Conservation (phyloP, 2,797 vertebrate species). For the Falco rusticolus region DNA sequence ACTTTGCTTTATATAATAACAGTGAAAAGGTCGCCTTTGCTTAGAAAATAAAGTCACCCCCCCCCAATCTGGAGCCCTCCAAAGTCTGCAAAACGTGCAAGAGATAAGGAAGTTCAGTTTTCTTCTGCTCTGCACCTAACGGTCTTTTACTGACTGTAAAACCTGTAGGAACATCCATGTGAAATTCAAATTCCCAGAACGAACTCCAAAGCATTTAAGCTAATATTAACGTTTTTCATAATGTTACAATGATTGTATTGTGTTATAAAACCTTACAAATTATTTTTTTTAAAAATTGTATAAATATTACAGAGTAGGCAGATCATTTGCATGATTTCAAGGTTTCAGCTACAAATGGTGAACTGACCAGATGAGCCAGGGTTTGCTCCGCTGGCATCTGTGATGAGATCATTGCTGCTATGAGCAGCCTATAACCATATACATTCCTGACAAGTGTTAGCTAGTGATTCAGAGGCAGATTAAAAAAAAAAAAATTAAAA, state of each 20-base stretch:
- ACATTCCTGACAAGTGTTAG: not conserved
- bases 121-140: constrained; percentile 11
- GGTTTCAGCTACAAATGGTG: constrained; percentile 7
- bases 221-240: constrained; percentile 61
- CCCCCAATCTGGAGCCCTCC: no score
- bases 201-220: constrained; percentile 64
- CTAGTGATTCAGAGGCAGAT: constrained; percentile 17
- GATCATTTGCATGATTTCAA: constrained; percentile 32
- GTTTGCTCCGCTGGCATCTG: not conserved
- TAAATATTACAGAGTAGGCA: constrained; percentile 27
- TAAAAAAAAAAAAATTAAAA: not conserved
- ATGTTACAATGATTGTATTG: not conserved
- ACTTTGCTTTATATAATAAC: not conserved
- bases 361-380: not conserved
- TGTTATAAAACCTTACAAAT: constrained; percentile 55
- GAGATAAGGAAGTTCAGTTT: constrained; percentile 34
- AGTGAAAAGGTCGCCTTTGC: not conserved
- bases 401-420: not conserved
- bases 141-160: constrained; percentile 45
- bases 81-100: not conserved
- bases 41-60: not conserved
- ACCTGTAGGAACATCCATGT: constrained; percentile 8
- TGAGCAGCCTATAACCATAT: not conserved
- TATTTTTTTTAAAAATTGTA: not conserved
- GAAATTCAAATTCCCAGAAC: constrained; percentile 44